Conservation (phyloP, 2,888 invertebrate species). For the Steinernema carpocapsae region DNA sequence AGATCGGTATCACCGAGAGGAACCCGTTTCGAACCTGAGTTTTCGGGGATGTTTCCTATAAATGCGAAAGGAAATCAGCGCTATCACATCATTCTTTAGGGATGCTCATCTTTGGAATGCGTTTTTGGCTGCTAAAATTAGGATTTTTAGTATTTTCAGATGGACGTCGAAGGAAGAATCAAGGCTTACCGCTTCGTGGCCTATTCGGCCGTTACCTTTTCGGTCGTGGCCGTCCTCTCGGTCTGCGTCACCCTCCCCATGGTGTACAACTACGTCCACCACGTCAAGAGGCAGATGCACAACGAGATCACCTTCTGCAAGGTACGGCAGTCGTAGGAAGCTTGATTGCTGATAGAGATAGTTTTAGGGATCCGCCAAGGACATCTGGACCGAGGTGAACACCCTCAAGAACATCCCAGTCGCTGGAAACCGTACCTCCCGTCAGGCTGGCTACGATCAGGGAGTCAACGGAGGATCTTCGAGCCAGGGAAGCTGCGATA, state of each 20-base stretch:
- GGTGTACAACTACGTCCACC: too few relatives aligned
- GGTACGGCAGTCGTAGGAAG: too few relatives aligned
- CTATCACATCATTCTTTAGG: not conserved
- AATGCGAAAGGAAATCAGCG: not conserved
- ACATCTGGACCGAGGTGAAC: constrained; percentile 57
- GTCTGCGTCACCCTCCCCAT: constrained; percentile 51
- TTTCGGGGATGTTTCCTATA: constrained; percentile 29
- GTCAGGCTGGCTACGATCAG: constrained; percentile 46
- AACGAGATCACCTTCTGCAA: too few relatives aligned
- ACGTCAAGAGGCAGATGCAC: too few relatives aligned
- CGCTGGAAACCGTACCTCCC: constrained; percentile 53
- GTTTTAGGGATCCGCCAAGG: constrained; percentile 55
- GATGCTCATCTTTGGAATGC: too few relatives aligned
- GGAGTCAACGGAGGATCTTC: constrained; percentile 2
- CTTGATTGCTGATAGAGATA: too few relatives aligned
- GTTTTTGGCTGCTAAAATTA: too few relatives aligned
- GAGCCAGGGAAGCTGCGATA: constrained; percentile 10
- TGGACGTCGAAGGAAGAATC: too few relatives aligned
- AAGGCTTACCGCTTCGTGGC: too few relatives aligned
- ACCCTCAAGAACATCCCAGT: constrained; percentile 46
- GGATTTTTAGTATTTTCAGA: too few relatives aligned
- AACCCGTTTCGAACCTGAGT: constrained; percentile 22
- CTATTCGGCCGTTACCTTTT: constrained; percentile 57
- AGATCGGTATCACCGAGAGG: constrained; percentile 17
- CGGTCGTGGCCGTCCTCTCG: constrained; percentile 45